Evolutionary conservation across 2,888 invertebrate genomes (phyloP).

Genomic region (Prosopocoilus inquinatus): DNA sequence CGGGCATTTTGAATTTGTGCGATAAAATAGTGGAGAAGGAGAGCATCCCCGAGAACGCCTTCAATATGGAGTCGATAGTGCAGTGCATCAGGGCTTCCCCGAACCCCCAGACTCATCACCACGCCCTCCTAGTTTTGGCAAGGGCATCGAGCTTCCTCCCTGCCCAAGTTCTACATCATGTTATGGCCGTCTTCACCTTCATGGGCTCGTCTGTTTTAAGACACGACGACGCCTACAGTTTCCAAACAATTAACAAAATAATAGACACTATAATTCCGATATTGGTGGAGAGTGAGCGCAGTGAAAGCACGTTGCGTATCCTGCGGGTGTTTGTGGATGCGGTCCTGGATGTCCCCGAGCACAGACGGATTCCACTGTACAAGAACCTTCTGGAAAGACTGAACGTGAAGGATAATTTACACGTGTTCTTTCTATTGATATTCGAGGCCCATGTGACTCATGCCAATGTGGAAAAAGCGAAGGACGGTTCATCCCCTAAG

Average conservation of each 20-base stretch:
- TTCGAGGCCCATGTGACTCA: conserved; percentile 69
- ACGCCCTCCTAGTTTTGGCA: conserved; percentile 81
- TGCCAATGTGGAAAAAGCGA: conserved; percentile 53
- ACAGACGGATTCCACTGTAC: conserved; percentile 80
- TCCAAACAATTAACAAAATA: conserved; percentile 87
- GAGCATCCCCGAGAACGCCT: conserved; percentile 52
- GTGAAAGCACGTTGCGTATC: conserved; percentile 57
- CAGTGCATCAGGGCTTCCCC: conserved; percentile 86
- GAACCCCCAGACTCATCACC: conserved; percentile 95
- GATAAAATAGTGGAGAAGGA: conserved; percentile 56
- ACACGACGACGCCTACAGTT: conserved; percentile 93
- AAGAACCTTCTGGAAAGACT: conserved; percentile 75
- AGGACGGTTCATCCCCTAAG: conserved; percentile 52
- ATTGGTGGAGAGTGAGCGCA: conserved; percentile 50
- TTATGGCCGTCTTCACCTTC: conserved; percentile 97
- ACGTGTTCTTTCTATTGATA: conserved; percentile 69
- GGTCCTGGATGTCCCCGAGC: conserved; percentile 88
- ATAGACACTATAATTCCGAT: conserved; percentile 89
- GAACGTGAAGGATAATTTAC: conserved; percentile 62
- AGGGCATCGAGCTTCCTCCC: conserved; percentile 77
- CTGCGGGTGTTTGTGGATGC: conserved; percentile 89
- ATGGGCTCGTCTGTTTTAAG: conserved; percentile 92
- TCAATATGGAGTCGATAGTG: conserved; percentile 76
- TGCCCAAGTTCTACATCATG: conserved; percentile 83
- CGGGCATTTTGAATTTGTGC: conserved; percentile 72